Evolutionary conservation across 2,113 vertebrate genomes (phyloP).

Genomic region (Apaloderma vittatum): DNA sequence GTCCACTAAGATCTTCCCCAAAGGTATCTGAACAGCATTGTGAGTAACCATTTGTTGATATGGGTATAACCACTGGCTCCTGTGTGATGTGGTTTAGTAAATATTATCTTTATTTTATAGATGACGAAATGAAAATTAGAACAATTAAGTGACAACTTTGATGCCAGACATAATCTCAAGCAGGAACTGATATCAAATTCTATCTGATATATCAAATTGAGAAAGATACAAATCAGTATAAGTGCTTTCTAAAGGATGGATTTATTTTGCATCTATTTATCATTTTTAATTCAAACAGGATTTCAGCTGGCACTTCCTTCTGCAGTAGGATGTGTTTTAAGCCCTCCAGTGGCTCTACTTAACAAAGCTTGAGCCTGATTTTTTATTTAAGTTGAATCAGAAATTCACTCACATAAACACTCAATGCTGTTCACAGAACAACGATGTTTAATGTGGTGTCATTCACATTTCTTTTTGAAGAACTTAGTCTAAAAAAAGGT

Average conservation of each 20-base stretch:
- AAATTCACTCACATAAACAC: neutral
- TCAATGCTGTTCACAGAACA: neutral
- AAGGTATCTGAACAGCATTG: neutral
- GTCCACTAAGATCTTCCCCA: neutral
- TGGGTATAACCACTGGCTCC: fast-evolving
- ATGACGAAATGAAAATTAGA: neutral
- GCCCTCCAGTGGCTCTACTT: neutral
- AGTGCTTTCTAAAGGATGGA: neutral
- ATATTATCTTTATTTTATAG: neutral
- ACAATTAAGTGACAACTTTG: neutral
- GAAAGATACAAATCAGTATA: neutral
- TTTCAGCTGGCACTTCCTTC: neutral
- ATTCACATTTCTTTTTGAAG: neutral
- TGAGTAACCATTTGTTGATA: neutral
- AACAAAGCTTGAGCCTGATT: neutral
- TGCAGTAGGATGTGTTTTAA: neutral
- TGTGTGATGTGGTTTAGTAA: neutral
- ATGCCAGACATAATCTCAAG: neutral
- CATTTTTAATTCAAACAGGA: neutral
- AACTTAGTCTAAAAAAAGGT: neutral
- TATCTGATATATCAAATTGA: neutral
- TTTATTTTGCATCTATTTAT: neutral
- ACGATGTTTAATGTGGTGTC: fast-evolving
- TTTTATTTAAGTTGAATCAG: neutral
- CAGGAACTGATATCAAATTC: neutral